phyloP scores from a whole-genome alignment of 2,797 vertebrate species.

The Kryptopterus vitreolus region DNA sequence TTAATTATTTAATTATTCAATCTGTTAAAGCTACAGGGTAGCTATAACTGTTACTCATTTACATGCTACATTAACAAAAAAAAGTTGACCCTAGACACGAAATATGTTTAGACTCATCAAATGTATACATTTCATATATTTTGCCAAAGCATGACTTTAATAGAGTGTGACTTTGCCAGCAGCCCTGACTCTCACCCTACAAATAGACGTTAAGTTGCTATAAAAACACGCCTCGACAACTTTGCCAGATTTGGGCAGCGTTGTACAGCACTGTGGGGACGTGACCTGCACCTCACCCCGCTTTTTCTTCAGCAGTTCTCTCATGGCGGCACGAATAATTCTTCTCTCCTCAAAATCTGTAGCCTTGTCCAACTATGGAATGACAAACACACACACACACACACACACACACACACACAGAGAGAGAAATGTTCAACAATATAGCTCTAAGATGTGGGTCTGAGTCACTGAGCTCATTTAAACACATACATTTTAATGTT shows the following conservation, averaged over 20 bases:
- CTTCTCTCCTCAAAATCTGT: constrained; percentile 87
- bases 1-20: rapidly evolving
- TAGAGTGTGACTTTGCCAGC: not conserved
- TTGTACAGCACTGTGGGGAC: not conserved
- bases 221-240: not conserved
- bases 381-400: constrained; percentile 21
- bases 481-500: not conserved
- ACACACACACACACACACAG: not conserved
- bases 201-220: not conserved
- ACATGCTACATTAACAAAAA: not conserved
- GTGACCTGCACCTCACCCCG: constrained; percentile 72
- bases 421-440: not conserved
- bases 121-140: not conserved
- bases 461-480: not conserved
- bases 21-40: not conserved
- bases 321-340: constrained; percentile 85
- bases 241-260: constrained; percentile 21
- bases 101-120: not conserved
- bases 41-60: not conserved
- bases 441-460: not conserved
- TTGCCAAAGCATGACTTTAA: constrained; percentile 11
- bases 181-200: not conserved
- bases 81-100: not conserved
- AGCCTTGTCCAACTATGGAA: constrained; percentile 81
- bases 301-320: constrained; percentile 90